phyloP scores from a whole-genome alignment of 64 coral and sea anemone species.

The Pocillopora verrucosa region DNA sequence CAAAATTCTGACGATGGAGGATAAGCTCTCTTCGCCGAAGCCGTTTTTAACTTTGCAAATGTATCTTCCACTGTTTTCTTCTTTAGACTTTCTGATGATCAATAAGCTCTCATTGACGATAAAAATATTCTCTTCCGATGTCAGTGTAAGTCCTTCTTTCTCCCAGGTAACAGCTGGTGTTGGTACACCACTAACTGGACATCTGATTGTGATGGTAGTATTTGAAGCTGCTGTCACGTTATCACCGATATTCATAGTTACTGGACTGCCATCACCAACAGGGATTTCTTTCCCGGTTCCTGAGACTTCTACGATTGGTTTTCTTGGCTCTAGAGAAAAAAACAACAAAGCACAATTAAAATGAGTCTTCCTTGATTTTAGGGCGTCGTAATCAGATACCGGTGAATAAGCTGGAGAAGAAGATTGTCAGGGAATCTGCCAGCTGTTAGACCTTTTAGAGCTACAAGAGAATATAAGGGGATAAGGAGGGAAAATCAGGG shows the following conservation, averaged over 20 bases:
- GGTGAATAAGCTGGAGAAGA: too few relatives aligned
- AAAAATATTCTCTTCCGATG: not conserved
- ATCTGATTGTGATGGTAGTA: not conserved
- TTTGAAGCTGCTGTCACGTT: slow-evolving; percentile 36
- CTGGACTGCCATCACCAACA: not conserved
- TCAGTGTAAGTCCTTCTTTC: slow-evolving; percentile 48
- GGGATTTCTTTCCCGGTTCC: slow-evolving; percentile 2
- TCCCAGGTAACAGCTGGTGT: slow-evolving; percentile 32
- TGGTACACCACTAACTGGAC: slow-evolving; percentile 23
- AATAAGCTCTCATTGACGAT: slow-evolving; percentile 36
- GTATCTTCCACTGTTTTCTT: slow-evolving; percentile 44
- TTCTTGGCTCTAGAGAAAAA: slow-evolving; percentile 40
- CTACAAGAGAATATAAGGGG: too few relatives aligned
- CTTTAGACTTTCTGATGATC: slow-evolving; percentile 1
- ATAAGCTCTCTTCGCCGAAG: slow-evolving; percentile 29
- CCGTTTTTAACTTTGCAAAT: slow-evolving; percentile 56
- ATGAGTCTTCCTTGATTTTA: too few relatives aligned
- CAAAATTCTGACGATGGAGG: slow-evolving; percentile 25
- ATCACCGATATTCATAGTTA: slow-evolving; percentile 35
- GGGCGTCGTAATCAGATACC: too few relatives aligned
- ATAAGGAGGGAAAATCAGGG: too few relatives aligned
- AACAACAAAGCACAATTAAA: not conserved
- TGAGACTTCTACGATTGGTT: slow-evolving; percentile 44
- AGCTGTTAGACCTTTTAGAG: too few relatives aligned
- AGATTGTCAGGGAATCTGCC: too few relatives aligned